Percentiles rank a stretch among this genome's conserved stretches.
These are phyloP conservation scores for Rhinoraja longicauda DNA, from an alignment of 2,797 vertebrate species.

Conservation along the genomic window DNA sequence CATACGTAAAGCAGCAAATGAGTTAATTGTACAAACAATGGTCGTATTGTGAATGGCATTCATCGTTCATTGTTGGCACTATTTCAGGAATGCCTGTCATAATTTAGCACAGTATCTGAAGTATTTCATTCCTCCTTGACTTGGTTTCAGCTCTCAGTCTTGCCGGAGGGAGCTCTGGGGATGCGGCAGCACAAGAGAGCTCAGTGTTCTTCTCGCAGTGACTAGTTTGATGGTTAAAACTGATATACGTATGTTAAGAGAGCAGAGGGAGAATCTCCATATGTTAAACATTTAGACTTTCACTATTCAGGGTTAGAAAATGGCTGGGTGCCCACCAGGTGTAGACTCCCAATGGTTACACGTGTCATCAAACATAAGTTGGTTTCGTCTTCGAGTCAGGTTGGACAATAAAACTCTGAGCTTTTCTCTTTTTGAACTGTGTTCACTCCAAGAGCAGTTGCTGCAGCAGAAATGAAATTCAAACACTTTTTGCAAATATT, in stretches of 20 bases:
- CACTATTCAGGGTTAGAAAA: not conserved
- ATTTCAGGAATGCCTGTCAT: constrained; percentile 11
- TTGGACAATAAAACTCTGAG: not conserved
- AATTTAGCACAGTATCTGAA: constrained; percentile 5
- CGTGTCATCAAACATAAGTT: not conserved
- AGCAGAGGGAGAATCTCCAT: not conserved
- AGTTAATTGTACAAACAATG: not conserved
- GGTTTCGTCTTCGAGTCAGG: not conserved
- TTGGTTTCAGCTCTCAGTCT: not conserved
- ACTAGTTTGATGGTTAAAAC: not conserved
- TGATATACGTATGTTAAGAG: not conserved
- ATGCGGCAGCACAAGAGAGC: too few relatives aligned
- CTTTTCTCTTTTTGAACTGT: not conserved
- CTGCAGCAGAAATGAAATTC: not conserved
- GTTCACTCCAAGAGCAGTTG: not conserved
- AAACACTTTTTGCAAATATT: not conserved
- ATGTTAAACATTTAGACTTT: not conserved
- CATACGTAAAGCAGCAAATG: not conserved
- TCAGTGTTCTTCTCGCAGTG: not conserved
- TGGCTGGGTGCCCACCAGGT: too few relatives aligned
- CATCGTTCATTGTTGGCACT: not conserved
- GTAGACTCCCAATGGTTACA: not conserved
- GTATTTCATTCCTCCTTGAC: constrained; percentile 28
- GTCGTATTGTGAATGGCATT: constrained; percentile 4
- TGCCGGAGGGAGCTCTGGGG: not conserved